These are phyloP conservation scores for Nezara viridula DNA, from an alignment of 2,888 invertebrate genomes.

Conservation along the genomic window DNA sequence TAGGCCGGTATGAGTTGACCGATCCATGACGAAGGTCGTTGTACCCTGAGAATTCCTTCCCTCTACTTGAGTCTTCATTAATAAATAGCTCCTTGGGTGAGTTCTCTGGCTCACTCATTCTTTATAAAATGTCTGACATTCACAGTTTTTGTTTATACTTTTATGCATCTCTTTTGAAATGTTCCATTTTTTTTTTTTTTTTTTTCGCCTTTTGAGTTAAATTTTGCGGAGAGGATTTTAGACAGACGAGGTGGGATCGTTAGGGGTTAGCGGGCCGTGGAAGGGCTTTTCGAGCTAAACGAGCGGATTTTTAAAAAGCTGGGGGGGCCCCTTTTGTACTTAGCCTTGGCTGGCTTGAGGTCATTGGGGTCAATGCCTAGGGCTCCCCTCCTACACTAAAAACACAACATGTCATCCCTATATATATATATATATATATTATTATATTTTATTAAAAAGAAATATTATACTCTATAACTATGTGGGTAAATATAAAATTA, in stretches of 20 bases:
- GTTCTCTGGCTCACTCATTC: neutral
- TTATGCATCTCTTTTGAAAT: neutral
- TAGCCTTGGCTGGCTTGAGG: neutral
- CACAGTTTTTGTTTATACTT: neutral
- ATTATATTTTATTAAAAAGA: no score
- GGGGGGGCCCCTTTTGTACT: neutral
- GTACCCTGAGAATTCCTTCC: neutral
- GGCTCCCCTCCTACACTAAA: neutral
- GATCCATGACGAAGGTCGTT: constrained; percentile 1
- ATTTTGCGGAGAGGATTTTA: neutral
- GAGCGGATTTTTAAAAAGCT: constrained; percentile 28
- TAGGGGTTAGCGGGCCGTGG: neutral
- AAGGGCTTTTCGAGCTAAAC: constrained; percentile 24
- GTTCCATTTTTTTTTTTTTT: neutral
- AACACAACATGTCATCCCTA: neutral
- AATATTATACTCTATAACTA: no score
- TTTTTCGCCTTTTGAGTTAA: neutral
- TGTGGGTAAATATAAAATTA: no score
- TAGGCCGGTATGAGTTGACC: neutral
- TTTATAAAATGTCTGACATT: neutral
- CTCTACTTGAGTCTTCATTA: neutral
- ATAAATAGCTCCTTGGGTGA: neutral
- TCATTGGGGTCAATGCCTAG: neutral
- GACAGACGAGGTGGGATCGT: neutral
- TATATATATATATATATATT: no score